A percentile compares a stretch with the other conserved stretches of the same genome.
Conservation (phyloP, 2,888 invertebrate genomes). For the Bugula neritina region DNA sequence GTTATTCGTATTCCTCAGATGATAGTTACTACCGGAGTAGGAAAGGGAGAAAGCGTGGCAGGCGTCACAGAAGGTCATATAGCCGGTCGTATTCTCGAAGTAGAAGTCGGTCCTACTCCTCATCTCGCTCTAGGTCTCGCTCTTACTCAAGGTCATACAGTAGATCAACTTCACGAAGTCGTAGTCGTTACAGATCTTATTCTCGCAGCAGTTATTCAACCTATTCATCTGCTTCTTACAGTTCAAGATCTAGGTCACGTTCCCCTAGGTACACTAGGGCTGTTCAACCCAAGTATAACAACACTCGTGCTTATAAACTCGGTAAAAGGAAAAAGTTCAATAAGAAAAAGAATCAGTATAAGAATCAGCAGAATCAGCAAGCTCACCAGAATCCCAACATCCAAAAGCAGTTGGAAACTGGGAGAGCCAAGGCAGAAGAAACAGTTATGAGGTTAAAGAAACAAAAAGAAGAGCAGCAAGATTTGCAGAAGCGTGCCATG, state of each 20-base stretch:
- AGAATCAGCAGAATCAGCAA: constrained; percentile 20
- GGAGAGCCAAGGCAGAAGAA: constrained; percentile 5
- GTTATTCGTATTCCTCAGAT: constrained; percentile 14
- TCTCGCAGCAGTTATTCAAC: constrained; percentile 21
- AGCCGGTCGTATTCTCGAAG: constrained; percentile 10
- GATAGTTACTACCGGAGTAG: constrained; percentile 5
- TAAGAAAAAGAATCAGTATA: constrained; percentile 24
- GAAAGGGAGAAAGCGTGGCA: not conserved
- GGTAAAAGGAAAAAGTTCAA: constrained; percentile 21
- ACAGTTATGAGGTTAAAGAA: constrained; percentile 18
- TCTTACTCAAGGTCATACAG: constrained; percentile 24
- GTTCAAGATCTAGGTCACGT: constrained; percentile 13
- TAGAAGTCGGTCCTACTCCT: constrained; percentile 16
- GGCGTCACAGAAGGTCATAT: not conserved
- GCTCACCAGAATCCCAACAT: constrained; percentile 19
- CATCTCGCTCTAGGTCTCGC: constrained; percentile 16
- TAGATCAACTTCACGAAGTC: constrained; percentile 19
- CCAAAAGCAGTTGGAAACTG: constrained; percentile 24
- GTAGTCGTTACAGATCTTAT: constrained; percentile 10
- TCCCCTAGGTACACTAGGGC: constrained; percentile 15
- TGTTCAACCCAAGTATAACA: constrained; percentile 21
- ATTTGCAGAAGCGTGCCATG: constrained; percentile 25
- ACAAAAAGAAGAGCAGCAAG: constrained; percentile 19
- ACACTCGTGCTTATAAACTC: constrained; percentile 7
- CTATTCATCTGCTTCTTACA: constrained; percentile 10